Conservation (phyloP, 2,888 invertebrate species). For the Cheilosia scutellata region DNA sequence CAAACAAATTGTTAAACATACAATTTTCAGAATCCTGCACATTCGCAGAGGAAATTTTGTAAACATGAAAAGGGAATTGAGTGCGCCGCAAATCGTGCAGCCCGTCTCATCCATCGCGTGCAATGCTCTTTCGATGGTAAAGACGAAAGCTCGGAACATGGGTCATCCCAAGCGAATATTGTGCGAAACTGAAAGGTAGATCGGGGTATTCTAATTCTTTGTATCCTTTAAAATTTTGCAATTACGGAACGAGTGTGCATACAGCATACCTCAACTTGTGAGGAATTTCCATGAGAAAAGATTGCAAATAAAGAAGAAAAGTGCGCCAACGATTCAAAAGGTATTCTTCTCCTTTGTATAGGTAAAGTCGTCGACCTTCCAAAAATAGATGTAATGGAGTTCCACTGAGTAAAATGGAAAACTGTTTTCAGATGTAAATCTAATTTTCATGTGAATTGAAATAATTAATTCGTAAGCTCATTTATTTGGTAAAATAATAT, state of each 20-base stretch:
- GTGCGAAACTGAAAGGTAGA: constrained; percentile 55
- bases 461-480: too few relatives aligned
- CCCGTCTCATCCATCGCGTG: constrained; percentile 8
- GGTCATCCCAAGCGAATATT: constrained; percentile 57
- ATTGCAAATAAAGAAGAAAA: constrained; percentile 14
- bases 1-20: not conserved
- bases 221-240: constrained; percentile 40
- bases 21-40: not conserved
- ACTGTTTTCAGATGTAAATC: too few relatives aligned
- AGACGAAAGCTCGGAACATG: constrained; percentile 8
- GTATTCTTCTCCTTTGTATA: not conserved
- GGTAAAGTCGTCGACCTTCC: too few relatives aligned
- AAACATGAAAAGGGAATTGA: constrained; percentile 65
- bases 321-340: not conserved
- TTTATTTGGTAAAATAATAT: too few relatives aligned
- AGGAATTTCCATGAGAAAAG: constrained; percentile 13
- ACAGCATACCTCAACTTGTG: constrained; percentile 13
- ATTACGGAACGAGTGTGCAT: constrained; percentile 16
- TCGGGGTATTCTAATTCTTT: constrained; percentile 32
- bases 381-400: too few relatives aligned
- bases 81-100: constrained; percentile 13
- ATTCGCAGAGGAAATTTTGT: constrained; percentile 37
- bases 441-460: too few relatives aligned
- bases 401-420: too few relatives aligned
- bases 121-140: constrained; percentile 1